Conservation (phyloP, 2,113 vertebrate species). For the Myrmecobius fasciatus region DNA sequence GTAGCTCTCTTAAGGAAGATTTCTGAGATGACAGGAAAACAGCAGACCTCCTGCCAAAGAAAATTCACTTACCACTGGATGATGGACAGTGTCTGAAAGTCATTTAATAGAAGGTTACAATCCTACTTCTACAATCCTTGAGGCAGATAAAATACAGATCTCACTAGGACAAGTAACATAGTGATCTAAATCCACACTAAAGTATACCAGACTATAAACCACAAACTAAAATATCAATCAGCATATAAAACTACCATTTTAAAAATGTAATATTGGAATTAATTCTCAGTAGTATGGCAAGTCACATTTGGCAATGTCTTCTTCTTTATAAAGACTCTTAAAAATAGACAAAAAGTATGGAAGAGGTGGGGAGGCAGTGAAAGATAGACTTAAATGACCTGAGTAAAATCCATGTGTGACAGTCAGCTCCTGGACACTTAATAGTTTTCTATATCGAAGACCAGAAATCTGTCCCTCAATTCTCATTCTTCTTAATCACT, state of each 20-base stretch:
- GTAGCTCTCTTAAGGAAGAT: background rate
- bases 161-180: background rate
- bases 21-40: background rate
- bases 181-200: background rate
- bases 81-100: background rate
- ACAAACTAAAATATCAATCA: background rate
- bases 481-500: background rate
- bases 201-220: background rate
- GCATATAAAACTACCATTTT: background rate
- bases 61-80: background rate
- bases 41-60: background rate
- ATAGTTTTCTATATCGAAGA: background rate
- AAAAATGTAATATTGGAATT: background rate
- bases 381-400: background rate
- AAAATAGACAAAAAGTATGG: background rate
- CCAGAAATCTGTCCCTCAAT: background rate
- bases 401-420: background rate
- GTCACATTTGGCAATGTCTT: background rate
- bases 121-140: background rate
- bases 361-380: background rate
- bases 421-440: background rate
- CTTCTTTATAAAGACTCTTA: conserved; percentile 9
- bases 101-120: background rate
- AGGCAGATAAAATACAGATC: background rate
- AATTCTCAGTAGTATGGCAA: conserved; percentile 3